Conservation (phyloP, 2,888 invertebrate species). For the Nymphalis urticae region DNA sequence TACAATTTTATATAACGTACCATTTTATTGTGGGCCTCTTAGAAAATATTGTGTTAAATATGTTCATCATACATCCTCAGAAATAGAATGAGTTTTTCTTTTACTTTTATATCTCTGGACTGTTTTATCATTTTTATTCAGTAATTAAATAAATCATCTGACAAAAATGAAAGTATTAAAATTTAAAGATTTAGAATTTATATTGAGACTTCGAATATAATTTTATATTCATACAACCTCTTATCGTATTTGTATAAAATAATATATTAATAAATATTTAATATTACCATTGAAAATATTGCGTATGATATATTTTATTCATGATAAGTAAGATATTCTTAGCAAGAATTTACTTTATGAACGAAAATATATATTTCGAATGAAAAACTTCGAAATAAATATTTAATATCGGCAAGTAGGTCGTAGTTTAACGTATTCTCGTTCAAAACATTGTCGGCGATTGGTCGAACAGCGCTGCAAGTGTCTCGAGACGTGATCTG, state of each 20-base stretch:
- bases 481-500: constrained; percentile 70
- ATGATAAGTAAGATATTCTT: no score
- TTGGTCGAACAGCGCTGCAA: constrained; percentile 75
- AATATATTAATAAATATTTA: no score
- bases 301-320: no score
- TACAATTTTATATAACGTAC: constrained; percentile 25
- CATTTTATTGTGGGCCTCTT: constrained; percentile 9
- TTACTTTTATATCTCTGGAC: not conserved
- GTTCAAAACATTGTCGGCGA: constrained; percentile 70
- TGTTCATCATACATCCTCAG: not conserved
- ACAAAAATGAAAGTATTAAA: no score
- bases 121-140: no score
- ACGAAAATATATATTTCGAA: constrained; percentile 1
- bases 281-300: no score
- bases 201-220: no score
- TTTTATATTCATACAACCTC: no score
- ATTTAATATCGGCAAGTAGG: constrained; percentile 50
- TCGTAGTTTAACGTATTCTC: constrained; percentile 68
- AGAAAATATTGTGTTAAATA: constrained; percentile 10
- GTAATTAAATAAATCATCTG: no score
- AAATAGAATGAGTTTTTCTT: not conserved
- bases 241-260: no score
- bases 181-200: no score
- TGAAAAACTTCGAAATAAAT: constrained; percentile 31
- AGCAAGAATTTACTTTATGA: not conserved